phyloP scores from a whole-genome alignment of 2,113 vertebrate species.

The Excalfactoria chinensis region DNA sequence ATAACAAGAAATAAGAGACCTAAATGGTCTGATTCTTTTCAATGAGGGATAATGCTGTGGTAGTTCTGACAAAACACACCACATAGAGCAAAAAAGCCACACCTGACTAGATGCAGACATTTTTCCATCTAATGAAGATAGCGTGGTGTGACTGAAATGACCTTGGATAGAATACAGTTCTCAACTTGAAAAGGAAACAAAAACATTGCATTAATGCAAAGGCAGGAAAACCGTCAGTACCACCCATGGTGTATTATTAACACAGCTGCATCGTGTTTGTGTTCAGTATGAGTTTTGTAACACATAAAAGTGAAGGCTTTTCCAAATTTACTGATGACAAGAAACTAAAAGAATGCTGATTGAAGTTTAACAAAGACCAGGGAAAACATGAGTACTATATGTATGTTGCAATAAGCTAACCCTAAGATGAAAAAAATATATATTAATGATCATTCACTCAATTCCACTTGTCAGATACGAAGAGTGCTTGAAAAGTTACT shows the following conservation, averaged over 20 bases:
- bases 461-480: background rate
- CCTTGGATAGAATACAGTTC: background rate
- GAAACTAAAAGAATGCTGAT: background rate
- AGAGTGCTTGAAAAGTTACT: background rate
- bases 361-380: background rate
- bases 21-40: background rate
- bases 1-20: background rate
- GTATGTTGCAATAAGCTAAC: background rate
- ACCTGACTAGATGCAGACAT: background rate
- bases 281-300: background rate
- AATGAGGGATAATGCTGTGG: background rate
- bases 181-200: conserved; percentile 4
- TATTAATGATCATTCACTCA: background rate
- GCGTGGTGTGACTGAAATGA: background rate
- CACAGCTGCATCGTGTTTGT: conserved; percentile 25
- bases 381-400: background rate
- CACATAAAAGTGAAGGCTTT: background rate
- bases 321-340: background rate
- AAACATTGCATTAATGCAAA: background rate
- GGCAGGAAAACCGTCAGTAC: background rate
- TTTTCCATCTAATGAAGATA: background rate
- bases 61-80: background rate
- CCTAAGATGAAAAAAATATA: background rate
- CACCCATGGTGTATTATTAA: conserved; percentile 11
- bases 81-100: background rate